Evolutionary conservation across 2,797 vertebrate species (phyloP).

Genomic region (Taeniopygia guttata): DNA sequence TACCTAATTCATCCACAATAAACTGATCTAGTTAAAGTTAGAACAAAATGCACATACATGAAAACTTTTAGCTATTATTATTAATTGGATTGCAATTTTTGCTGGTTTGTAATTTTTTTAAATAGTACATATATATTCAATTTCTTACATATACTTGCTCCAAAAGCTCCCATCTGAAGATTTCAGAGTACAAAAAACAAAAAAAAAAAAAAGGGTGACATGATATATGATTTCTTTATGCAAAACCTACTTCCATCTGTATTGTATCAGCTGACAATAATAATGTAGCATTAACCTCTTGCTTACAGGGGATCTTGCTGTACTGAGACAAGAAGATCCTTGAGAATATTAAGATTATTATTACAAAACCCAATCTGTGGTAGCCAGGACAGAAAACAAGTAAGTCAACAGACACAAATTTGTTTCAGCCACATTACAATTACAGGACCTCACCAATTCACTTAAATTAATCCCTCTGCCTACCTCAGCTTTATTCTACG

Average conservation of each 20-base stretch:
- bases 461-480: not conserved
- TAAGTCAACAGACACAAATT: not conserved
- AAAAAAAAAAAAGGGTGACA: not conserved
- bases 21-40: not conserved
- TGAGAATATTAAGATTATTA: not conserved
- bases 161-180: not conserved
- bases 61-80: not conserved
- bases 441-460: not conserved
- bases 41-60: not conserved
- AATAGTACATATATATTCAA: not conserved
- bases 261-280: not conserved
- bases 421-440: not conserved
- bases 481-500: not conserved
- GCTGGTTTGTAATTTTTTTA: not conserved
- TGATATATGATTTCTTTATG: rapidly evolving
- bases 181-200: not conserved
- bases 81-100: not conserved
- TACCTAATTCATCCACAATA: not conserved
- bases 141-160: not conserved
- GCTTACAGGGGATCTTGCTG: not conserved
- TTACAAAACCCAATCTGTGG: not conserved
- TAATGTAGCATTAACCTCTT: not conserved
- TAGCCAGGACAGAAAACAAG: not conserved
- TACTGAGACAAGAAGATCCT: not conserved
- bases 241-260: not conserved